These are phyloP conservation scores for Euthynnus affinis DNA, from an alignment of 2,797 vertebrate species.

Conservation along the genomic window DNA sequence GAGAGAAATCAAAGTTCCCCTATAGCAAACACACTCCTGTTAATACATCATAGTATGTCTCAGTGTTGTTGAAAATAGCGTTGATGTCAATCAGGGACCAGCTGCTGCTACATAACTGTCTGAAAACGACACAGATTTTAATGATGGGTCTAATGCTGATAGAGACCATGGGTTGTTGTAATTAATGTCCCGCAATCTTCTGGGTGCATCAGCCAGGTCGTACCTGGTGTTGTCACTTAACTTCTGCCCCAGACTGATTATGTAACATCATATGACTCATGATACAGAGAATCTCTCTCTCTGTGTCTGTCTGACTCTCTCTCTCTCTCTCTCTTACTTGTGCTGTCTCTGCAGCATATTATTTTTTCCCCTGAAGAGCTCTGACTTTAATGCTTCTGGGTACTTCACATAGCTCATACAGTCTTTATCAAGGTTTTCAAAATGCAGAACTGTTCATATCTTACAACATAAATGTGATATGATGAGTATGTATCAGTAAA, in stretches of 20 bases:
- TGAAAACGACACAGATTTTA: conserved; percentile 13
- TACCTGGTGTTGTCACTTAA: conserved; percentile 53
- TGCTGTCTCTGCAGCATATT: conserved; percentile 36
- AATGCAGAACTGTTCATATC: conserved; percentile 14
- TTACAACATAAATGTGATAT: conserved; percentile 13
- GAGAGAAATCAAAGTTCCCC: conserved; percentile 12
- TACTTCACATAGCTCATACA: conserved; percentile 26
- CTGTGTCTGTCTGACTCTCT: not conserved
- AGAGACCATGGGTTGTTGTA: not conserved
- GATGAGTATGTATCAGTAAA: conserved; percentile 4
- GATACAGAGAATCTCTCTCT: conserved; percentile 30
- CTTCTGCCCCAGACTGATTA: conserved; percentile 56
- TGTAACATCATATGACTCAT: conserved; percentile 67
- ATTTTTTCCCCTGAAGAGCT: conserved; percentile 22
- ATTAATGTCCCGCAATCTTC: conserved; percentile 10
- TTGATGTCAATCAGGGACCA: conserved; percentile 33
- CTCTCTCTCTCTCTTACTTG: not conserved
- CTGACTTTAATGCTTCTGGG: conserved; percentile 23
- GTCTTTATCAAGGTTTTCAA: conserved; percentile 23
- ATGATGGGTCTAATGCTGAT: conserved; percentile 1
- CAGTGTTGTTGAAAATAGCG: conserved; percentile 3
- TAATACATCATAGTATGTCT: conserved; percentile 16
- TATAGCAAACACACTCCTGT: conserved; percentile 33
- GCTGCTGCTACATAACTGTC: conserved; percentile 21
- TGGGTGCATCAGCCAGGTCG: conserved; percentile 10